Evolutionary conservation across 2,888 invertebrate genomes (phyloP), one percentile per base, ranked within the genome.

Genomic region (Synanthedon myopaeformis): DNA sequence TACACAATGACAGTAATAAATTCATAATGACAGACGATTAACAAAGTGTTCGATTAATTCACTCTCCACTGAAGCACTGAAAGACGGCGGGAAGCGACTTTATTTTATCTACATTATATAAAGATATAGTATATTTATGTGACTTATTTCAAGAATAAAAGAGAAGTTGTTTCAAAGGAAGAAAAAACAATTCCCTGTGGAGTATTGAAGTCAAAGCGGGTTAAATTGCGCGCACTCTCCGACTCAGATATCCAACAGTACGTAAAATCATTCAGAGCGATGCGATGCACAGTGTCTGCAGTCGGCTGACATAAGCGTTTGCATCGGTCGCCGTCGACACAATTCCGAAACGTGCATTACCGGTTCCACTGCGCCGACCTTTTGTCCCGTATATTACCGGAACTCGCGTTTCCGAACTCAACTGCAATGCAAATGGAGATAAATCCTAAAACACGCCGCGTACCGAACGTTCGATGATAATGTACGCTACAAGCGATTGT

Each of bases 301-400:
- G 49, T 3, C 23, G 49, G 66, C 66, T 70, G 69, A 69, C 73
- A 66, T 62, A 64, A 65, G 64, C 68, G 70, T 69, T 69, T 65
- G 66, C 64, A 61, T 67, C 63, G 63, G 59, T 63, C 58, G 61
- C 61, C 63, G 61, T 55, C 59, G 65, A 72, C 74, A 70, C 76
- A 78, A 76, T 75, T 72, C 72, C 67, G 74, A 75, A 73, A 73
- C 68, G 73, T 69, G 72, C 77, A 76, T 79, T 76, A 74, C 75
- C 75, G 62, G 59, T 61, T 61, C 60, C 58, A 61, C 65, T 66
- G 69, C 70, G 74, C 66, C 69, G 72, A 76, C 72, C 79, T 79
- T 80, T 81, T 80, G 79, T 80, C 60, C 64, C 67, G 62, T 63
- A 63, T 64, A 57, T 64, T 61, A 66, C 65, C 74, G 74, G 73